Conservation (phyloP, 2,888 invertebrate genomes). For the Nemurella pictetii region DNA sequence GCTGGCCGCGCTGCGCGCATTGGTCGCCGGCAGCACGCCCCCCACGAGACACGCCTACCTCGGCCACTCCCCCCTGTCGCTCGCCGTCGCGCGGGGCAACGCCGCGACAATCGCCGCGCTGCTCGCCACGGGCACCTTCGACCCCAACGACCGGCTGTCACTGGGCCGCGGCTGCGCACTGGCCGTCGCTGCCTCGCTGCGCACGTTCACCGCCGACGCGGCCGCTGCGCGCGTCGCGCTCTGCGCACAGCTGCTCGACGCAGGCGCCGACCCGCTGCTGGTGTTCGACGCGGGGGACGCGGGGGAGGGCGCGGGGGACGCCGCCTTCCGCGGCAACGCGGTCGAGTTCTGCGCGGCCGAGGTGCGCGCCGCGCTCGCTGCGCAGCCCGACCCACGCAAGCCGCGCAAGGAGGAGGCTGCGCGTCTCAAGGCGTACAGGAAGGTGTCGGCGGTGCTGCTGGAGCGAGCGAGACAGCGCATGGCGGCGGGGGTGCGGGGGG, state of each 20-base stretch:
- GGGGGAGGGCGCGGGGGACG: not conserved
- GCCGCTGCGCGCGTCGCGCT: not conserved
- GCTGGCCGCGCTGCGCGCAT: not conserved
- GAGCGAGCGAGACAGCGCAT: not conserved
- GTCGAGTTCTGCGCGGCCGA: slow-evolving; percentile 11
- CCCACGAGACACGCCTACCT: not conserved
- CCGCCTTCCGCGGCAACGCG: not conserved
- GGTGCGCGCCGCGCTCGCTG: not conserved
- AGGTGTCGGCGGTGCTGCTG: not conserved
- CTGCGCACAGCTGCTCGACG: slow-evolving; percentile 5
- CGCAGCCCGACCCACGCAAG: not conserved
- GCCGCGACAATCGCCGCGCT: not conserved
- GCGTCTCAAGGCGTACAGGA: not conserved
- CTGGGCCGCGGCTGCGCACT: not conserved
- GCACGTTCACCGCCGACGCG: not conserved
- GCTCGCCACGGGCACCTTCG: not conserved
- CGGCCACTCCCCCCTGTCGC: slow-evolving; percentile 17
- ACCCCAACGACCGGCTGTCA: not conserved
- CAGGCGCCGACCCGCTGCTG: slow-evolving; percentile 11
- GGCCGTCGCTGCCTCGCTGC: not conserved
- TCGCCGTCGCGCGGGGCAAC: not conserved
- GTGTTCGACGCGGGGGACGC: not conserved
- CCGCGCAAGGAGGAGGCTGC: not conserved
- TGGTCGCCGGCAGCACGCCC: not conserved
- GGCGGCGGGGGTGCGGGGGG: not conserved